Percentiles rank a stretch among this genome's conserved stretches.
These are phyloP conservation scores for Heliconius aoede DNA, from an alignment of 2,888 invertebrate species.

Conservation along the genomic window DNA sequence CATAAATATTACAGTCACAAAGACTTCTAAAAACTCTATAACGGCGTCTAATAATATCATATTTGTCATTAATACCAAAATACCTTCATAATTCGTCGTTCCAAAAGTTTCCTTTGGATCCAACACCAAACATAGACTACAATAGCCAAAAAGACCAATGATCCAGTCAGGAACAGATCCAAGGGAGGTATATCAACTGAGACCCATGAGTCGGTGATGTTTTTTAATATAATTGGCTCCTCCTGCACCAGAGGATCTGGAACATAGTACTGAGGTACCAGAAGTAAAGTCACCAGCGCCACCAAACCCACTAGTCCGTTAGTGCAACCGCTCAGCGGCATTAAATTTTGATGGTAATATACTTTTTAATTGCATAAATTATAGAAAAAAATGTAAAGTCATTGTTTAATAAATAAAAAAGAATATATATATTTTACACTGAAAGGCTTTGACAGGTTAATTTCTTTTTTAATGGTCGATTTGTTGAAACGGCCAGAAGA, in stretches of 20 bases:
- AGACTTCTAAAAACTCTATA: too few relatives aligned
- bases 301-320: constrained; percentile 62
- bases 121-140: constrained; percentile 67
- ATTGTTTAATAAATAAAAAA: constrained; percentile 14
- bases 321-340: constrained; percentile 66
- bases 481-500: neutral
- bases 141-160: constrained; percentile 58
- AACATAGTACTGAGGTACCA: constrained; percentile 69
- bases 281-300: constrained; percentile 62
- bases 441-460: neutral
- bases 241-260: constrained; percentile 57
- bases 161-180: constrained; percentile 61
- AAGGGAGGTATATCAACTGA: constrained; percentile 57
- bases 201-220: constrained; percentile 49
- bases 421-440: constrained; percentile 4
- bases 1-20: too few relatives aligned
- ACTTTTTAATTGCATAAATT: constrained; percentile 19
- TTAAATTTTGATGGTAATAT: constrained; percentile 40
- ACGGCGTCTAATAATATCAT: too few relatives aligned
- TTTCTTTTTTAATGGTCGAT: constrained; percentile 9
- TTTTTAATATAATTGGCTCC: constrained; percentile 48
- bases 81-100: constrained; percentile 71
- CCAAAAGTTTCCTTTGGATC: constrained; percentile 73
- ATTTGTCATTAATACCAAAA: too few relatives aligned
- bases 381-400: constrained; percentile 11